Evolutionary conservation across 2,888 invertebrate species (phyloP).

Genomic region (Synanthedon formicaeformis): DNA sequence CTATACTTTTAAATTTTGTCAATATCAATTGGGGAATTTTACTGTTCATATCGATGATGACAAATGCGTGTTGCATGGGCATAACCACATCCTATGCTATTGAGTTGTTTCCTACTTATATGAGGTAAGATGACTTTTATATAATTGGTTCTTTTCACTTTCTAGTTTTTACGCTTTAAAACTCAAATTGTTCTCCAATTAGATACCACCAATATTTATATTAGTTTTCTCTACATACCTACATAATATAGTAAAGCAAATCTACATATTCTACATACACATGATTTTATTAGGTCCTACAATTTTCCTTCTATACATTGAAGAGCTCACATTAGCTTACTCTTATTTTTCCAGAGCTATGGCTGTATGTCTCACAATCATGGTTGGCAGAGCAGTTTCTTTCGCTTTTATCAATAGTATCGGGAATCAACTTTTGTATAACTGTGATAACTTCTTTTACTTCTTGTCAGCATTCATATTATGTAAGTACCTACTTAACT

Average conservation of each 20-base stretch:
- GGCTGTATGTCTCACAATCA: slow-evolving; percentile 58
- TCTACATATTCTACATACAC: no score
- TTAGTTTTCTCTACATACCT: no score
- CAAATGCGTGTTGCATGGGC: slow-evolving; percentile 5
- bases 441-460: slow-evolving; percentile 60
- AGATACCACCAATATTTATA: no score
- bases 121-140: slow-evolving; percentile 4
- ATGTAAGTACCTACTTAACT: slow-evolving; percentile 24
- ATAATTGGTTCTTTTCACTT: neutral
- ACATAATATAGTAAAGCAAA: no score
- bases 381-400: slow-evolving; percentile 63
- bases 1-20: slow-evolving; percentile 1
- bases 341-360: slow-evolving; percentile 36
- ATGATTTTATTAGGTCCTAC: no score
- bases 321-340: no score
- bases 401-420: slow-evolving; percentile 63
- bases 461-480: slow-evolving; percentile 39
- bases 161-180: no score
- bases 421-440: slow-evolving; percentile 58
- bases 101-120: slow-evolving; percentile 7
- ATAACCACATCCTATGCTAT: slow-evolving; percentile 7
- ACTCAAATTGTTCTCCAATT: no score
- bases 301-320: no score
- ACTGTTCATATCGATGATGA: slow-evolving; percentile 5
- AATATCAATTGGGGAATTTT: slow-evolving; percentile 1